These are phyloP conservation scores for Ctenomys sociabilis DNA, from an alignment of 2,113 vertebrate genomes.

Conservation along the genomic window DNA sequence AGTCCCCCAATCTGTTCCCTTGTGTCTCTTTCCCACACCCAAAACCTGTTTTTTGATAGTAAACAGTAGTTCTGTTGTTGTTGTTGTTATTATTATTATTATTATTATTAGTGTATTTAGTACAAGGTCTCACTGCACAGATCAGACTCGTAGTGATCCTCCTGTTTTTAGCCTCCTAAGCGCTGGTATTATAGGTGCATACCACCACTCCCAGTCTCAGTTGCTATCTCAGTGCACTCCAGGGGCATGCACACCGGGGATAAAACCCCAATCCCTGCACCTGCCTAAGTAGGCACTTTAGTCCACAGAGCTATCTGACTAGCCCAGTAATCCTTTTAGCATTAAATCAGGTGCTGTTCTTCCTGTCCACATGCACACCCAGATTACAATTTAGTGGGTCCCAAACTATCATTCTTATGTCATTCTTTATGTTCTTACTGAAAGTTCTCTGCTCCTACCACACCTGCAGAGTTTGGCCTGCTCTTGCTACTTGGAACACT, in stretches of 20 bases:
- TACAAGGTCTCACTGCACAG: too few species aligned
- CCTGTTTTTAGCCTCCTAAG: too few species aligned
- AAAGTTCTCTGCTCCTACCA: neutral
- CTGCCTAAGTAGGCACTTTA: too few species aligned
- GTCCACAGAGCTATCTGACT: too few species aligned
- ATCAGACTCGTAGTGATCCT: too few species aligned
- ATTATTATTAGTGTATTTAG: too few species aligned
- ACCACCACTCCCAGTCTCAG: too few species aligned
- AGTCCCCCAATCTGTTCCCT: neutral
- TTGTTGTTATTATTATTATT: too few species aligned
- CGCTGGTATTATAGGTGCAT: too few species aligned
- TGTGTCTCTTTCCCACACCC: neutral
- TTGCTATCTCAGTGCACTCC: too few species aligned
- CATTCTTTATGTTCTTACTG: neutral
- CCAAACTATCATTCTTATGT: neutral
- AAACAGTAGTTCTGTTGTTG: neutral
- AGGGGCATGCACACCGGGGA: too few species aligned
- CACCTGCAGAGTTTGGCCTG: neutral
- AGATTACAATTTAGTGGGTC: neutral
- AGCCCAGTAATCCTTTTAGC: neutral
- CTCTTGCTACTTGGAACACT: neutral
- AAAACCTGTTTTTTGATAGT: neutral
- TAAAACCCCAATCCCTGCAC: too few species aligned
- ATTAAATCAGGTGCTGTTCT: neutral
- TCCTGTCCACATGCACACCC: neutral